These are phyloP conservation scores for Neolamprologus ventralis DNA, from an alignment of 2,113 vertebrate species.

Conservation along the genomic window DNA sequence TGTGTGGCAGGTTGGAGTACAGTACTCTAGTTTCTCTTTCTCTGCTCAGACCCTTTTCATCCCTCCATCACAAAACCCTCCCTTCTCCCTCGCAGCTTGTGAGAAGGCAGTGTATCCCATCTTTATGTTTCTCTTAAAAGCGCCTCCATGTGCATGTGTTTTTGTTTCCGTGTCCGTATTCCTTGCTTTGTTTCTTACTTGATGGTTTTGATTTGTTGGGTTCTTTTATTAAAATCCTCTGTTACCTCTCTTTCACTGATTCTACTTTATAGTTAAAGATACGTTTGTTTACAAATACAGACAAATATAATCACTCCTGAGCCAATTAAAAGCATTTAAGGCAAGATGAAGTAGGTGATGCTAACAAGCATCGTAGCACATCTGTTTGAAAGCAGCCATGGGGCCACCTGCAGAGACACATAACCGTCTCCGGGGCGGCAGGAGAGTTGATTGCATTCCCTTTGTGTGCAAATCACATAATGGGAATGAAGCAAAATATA, in stretches of 20 bases:
- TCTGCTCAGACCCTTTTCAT: conserved; percentile 52
- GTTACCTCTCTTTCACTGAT: conserved; percentile 41
- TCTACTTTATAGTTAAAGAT: conserved; percentile 5
- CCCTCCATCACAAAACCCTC: conserved; percentile 8
- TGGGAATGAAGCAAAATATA: conserved; percentile 20
- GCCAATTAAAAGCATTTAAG: conserved; percentile 34
- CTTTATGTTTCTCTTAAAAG: conserved; percentile 5
- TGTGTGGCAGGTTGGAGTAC: conserved; percentile 71
- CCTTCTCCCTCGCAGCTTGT: conserved; percentile 42
- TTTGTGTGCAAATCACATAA: conserved; percentile 45
- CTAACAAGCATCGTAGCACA: conserved; percentile 21
- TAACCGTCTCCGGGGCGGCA: neutral
- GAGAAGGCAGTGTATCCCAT: conserved; percentile 67
- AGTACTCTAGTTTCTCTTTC: conserved; percentile 47
- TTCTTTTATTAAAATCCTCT: conserved; percentile 20
- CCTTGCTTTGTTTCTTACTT: conserved; percentile 9
- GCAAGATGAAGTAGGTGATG: neutral
- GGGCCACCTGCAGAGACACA: conserved; percentile 45
- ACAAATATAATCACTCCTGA: conserved; percentile 25
- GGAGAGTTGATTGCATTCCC: conserved; percentile 32
- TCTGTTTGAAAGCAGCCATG: conserved; percentile 50
- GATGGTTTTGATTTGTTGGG: conserved; percentile 12
- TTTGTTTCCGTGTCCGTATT: conserved; percentile 1
- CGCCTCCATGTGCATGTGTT: conserved; percentile 44
- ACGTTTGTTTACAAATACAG: conserved; percentile 1